Percentiles rank a stretch among this genome's conserved stretches.
These are phyloP conservation scores for Hyla sarda DNA, from an alignment of 2,113 vertebrate genomes.

Conservation along the genomic window DNA sequence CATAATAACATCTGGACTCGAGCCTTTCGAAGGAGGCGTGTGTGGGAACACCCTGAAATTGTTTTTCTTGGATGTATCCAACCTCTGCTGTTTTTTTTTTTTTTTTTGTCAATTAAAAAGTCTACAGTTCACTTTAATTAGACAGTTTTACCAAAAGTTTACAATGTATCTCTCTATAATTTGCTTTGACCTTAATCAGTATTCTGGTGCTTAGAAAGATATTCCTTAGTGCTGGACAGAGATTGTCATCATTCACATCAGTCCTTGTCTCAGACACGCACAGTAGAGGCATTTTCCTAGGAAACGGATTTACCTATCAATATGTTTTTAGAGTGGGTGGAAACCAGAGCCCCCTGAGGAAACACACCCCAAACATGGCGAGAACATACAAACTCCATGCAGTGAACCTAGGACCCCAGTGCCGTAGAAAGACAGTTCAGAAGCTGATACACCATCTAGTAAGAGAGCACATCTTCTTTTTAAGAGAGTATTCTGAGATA, in stretches of 20 bases:
- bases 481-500: neutral
- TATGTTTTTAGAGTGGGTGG: too few relatives aligned
- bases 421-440: too few relatives aligned
- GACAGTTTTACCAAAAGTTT: neutral
- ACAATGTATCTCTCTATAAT: neutral
- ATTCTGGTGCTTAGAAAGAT: too few relatives aligned
- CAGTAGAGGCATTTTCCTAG: neutral
- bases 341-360: neutral
- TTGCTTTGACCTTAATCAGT: neutral
- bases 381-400: neutral
- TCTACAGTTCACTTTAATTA: slow-evolving; percentile 69
- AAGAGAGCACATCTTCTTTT: neutral
- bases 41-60: slow-evolving; percentile 57
- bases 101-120: slow-evolving; percentile 68
- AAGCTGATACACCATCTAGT: too few relatives aligned
- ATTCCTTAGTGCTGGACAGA: neutral
- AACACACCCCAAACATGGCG: neutral
- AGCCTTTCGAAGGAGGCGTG: slow-evolving; percentile 54
- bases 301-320: neutral
- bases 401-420: too few relatives aligned
- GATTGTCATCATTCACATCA: too few relatives aligned
- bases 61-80: slow-evolving; percentile 72
- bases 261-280: neutral
- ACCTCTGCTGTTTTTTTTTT: slow-evolving; percentile 66
- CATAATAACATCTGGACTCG: slow-evolving; percentile 61